Conservation (phyloP, 2,113 vertebrate genomes). For the Bubo blakistoni region DNA sequence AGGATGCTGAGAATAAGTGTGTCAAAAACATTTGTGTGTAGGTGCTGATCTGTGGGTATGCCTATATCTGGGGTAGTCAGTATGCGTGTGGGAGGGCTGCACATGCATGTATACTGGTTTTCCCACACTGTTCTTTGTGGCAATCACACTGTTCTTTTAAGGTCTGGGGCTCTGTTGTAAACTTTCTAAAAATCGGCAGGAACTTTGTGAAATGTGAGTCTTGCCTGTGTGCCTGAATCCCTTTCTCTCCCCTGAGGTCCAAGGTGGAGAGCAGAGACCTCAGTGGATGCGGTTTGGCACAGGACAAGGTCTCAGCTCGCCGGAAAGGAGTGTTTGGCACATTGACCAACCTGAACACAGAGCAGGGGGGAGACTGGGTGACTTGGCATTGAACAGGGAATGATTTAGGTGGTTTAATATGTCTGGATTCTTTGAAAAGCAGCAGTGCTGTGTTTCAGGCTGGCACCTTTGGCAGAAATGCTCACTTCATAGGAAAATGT, state of each 20-base stretch:
- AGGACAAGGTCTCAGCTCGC: not conserved
- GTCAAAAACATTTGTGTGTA: conserved; percentile 67
- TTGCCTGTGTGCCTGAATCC: not conserved
- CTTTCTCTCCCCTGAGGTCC: not conserved
- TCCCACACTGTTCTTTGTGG: conserved; percentile 64
- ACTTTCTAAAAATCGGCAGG: conserved; percentile 18
- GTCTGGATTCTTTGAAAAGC: conserved; percentile 3
- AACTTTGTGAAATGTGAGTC: not conserved
- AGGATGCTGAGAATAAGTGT: conserved; percentile 63
- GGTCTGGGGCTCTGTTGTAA: conserved; percentile 34
- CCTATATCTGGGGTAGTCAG: conserved; percentile 67
- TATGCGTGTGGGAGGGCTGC: conserved; percentile 54
- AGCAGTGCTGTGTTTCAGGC: not conserved
- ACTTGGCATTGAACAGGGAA: not conserved
- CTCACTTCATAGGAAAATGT: not conserved
- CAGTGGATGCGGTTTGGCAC: not conserved
- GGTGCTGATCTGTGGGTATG: conserved; percentile 67
- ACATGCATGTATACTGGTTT: conserved; percentile 61
- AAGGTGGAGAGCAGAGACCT: not conserved
- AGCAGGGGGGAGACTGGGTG: not conserved
- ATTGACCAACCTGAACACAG: not conserved
- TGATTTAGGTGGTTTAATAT: not conserved
- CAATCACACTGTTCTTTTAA: conserved; percentile 61
- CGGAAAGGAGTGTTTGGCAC: not conserved
- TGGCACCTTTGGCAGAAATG: conserved; percentile 2